Evolutionary conservation across 2,888 invertebrate species (phyloP), one percentile per base, ranked within the genome.

Genomic region (Rugalucina vietnamica): DNA sequence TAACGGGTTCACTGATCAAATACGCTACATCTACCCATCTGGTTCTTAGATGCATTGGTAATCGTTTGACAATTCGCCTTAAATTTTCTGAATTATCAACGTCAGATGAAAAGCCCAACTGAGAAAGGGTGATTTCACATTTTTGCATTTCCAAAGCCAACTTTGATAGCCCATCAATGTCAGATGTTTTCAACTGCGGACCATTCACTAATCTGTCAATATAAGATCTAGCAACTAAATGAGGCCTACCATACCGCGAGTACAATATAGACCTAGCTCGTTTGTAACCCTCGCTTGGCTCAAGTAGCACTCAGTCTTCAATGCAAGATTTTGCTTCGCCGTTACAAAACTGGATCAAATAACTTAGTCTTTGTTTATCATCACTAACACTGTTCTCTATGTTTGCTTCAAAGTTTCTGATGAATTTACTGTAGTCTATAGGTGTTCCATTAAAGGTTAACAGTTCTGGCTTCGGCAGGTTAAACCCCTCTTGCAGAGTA

Each of bases 21-120:
- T 81, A 72, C 37, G 81, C 81, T 37, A 76, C 60, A 34, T 81
- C 72, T 24, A 81, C 81, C 73, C 81, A 77, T 76, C 73, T 81
- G 24, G 37, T 29, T 72, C 76, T 76, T 32, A 81, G 27, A 76
- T 76, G 43, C 29, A 70, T 81, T 18, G 81, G 76, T 32, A 81
- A 39, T 0, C 81, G 57, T 76, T 54, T 70, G 14, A 81, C 76
- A 81, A 81, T 71, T 24, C 71, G 43, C n/a, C 76, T 54, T 69
- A 81, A 29, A 54, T 75, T 81, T 39, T 71, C 72, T 39, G 76
- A 76, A 75, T 81, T 81, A 69, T 81, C 76, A 57, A 72, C 70
- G 72, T 78, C 78, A 36, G 78, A 78, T 14, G 10, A n/a, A 78
- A 78, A 78, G 10, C 77, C 78, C 54, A 78, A 78, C 36, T 78